Percentiles rank a stretch among this genome's conserved stretches.
Conservation (phyloP, 1,140 invertebrate genomes). For the Camponotus vicinus region DNA sequence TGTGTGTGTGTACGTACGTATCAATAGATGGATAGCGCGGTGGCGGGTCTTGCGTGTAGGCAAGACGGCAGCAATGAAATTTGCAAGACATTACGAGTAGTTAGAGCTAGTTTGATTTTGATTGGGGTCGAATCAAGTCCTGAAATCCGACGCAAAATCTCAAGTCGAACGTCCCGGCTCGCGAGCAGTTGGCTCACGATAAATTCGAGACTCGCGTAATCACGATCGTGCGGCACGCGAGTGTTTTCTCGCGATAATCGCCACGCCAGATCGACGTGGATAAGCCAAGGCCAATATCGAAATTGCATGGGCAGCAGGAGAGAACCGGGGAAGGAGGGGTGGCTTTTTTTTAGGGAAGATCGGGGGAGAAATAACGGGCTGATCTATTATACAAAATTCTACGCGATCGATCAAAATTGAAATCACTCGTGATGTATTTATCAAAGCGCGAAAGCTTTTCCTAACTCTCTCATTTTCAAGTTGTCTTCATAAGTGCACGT, state of each 20-base stretch:
- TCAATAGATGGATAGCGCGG: not conserved
- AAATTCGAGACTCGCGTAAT: conserved; percentile 23
- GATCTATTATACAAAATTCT: not conserved
- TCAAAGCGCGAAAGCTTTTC: not conserved
- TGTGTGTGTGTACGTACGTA: not conserved
- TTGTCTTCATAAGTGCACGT: not conserved
- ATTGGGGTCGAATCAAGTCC: conserved; percentile 24
- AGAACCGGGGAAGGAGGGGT: not conserved
- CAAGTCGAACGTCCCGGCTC: conserved; percentile 2
- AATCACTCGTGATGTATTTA: not conserved
- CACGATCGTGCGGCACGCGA: conserved; percentile 35
- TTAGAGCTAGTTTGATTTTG: conserved; percentile 42
- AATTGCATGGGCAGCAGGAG: not conserved
- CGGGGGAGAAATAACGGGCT: not conserved
- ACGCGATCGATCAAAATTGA: not conserved
- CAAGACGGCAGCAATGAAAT: conserved; percentile 30
- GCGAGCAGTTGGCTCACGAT: conserved; percentile 25
- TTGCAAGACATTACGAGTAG: conserved; percentile 44
- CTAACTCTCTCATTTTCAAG: not conserved
- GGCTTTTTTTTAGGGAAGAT: not conserved
- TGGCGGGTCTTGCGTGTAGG: not conserved
- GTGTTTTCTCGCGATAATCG: conserved; percentile 19
- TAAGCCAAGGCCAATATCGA: conserved; percentile 26
- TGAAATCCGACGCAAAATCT: conserved; percentile 45
- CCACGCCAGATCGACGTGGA: conserved; percentile 7